Conservation (phyloP, 1,140 invertebrate species). For the Drosophila erecta region DNA sequence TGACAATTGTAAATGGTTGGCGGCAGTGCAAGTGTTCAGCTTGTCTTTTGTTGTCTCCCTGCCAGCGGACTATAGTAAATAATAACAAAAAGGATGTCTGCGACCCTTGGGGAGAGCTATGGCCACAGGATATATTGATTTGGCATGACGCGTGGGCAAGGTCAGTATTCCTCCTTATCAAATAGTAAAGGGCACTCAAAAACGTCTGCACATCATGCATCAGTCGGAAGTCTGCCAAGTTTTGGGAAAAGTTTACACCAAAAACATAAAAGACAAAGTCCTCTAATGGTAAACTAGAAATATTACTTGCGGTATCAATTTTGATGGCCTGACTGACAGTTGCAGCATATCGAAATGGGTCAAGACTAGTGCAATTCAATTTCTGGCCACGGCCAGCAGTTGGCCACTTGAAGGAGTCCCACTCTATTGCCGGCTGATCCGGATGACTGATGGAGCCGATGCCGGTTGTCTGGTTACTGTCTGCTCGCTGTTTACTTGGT, state of each 20-base stretch:
- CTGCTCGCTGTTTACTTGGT: constrained; percentile 70
- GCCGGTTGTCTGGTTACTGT: constrained; percentile 82
- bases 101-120: neutral
- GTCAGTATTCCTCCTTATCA: constrained; percentile 39
- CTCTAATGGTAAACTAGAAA: constrained; percentile 74
- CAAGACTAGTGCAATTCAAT: constrained; percentile 59
- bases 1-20: constrained; percentile 80
- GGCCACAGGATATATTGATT: constrained; percentile 24
- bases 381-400: constrained; percentile 40
- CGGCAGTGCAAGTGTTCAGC: constrained; percentile 52
- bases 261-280: neutral
- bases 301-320: constrained; percentile 72
- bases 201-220: constrained; percentile 57
- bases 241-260: constrained; percentile 21
- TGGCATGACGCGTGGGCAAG: constrained; percentile 26
- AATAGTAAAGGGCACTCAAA: constrained; percentile 37
- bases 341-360: constrained; percentile 60
- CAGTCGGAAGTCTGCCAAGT: constrained; percentile 67
- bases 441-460: constrained; percentile 74
- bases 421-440: constrained; percentile 27
- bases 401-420: neutral
- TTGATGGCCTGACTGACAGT: constrained; percentile 79
- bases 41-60: constrained; percentile 37
- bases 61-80: constrained; percentile 4
- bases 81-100: neutral